Base-by-base conservation (phyloP, 2,888 invertebrate species). In the Idaea dimidiata region DNA sequence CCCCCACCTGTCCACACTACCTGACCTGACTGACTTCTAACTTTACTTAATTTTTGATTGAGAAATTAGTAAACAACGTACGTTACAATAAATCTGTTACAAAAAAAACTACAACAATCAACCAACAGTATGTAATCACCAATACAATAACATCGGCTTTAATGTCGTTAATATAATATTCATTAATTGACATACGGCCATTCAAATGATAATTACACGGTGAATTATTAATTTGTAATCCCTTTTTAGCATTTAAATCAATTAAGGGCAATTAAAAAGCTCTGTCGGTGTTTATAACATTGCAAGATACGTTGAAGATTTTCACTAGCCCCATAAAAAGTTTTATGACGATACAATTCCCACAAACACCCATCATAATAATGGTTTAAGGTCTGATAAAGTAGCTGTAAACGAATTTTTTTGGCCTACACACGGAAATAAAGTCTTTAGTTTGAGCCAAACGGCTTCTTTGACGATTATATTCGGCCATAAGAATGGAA, bases 391-490 rank as follows among this genome's bases (percentile, higher is more conserved):
- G 59, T 24, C 61, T 62, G 65, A 66, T 68, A 67, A 67, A 72
- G 66, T 69, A 72, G 69, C 69, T 67, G 71, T 72, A 69, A 70
- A 71, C 58, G 63, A 18, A 70, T 65, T 77, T 78, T 79, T 78
- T 79, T 78, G 56, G 18, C 60, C 57, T 62, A 59, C 54, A 33
- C 17, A n/a, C 65, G 68, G 72, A 72, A 71, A 74, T 74, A 72
- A 84, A 80, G 76, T 82, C 80, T 84, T 86, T 80, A 84, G 84
- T 81, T 73, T 71, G 69, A 76, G 71, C 74, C 78, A 78, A 77
- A 80, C 84, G 86, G 86, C 76, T 75, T 82, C 86, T 87, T 87
- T 87, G 86, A 79, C 83, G 83, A 87, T 88, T 88, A 86, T 86
- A 69, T 80, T 86, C 86, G 87, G 84, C 78, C 82, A 82, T 84